These are phyloP conservation scores for Hybos culiciformis DNA, from an alignment of 2,888 invertebrate genomes.

Conservation along the genomic window DNA sequence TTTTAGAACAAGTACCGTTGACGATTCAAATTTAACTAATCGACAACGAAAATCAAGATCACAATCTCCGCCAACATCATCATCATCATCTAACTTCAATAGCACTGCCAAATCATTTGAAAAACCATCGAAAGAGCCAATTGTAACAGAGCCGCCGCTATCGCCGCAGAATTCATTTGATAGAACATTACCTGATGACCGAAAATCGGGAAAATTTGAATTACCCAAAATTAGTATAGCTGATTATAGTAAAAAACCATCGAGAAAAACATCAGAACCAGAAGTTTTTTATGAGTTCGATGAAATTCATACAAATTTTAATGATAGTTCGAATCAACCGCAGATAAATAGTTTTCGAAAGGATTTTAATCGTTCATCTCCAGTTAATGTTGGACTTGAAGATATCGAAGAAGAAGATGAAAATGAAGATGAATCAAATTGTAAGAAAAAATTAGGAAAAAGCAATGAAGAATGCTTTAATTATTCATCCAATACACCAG, in stretches of 20 bases:
- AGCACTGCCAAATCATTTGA: no score
- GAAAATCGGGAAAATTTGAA: no score
- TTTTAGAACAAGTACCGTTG: no score
- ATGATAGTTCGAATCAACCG: neutral
- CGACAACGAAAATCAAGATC: no score
- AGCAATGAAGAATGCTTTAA: neutral
- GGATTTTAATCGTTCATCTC: conserved; percentile 22
- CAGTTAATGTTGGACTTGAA: conserved; percentile 28
- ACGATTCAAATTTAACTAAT: no score
- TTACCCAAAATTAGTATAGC: conserved; percentile 29
- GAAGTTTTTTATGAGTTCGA: conserved; percentile 29
- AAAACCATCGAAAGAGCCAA: no score
- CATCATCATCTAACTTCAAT: no score
- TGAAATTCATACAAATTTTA: conserved; percentile 1
- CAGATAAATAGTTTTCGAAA: conserved; percentile 14
- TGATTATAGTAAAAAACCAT: conserved; percentile 22
- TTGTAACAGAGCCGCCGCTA: no score
- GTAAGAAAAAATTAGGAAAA: conserved; percentile 14
- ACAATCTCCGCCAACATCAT: no score
- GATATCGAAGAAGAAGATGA: conserved; percentile 21
- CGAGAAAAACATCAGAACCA: conserved; percentile 10
- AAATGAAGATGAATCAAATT: conserved; percentile 17
- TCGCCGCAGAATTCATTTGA: no score
- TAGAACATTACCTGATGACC: no score
- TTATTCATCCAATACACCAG: conserved; percentile 18